Evolutionary conservation across 2,888 invertebrate genomes (phyloP).

Genomic region (Cyclophora albipunctata): DNA sequence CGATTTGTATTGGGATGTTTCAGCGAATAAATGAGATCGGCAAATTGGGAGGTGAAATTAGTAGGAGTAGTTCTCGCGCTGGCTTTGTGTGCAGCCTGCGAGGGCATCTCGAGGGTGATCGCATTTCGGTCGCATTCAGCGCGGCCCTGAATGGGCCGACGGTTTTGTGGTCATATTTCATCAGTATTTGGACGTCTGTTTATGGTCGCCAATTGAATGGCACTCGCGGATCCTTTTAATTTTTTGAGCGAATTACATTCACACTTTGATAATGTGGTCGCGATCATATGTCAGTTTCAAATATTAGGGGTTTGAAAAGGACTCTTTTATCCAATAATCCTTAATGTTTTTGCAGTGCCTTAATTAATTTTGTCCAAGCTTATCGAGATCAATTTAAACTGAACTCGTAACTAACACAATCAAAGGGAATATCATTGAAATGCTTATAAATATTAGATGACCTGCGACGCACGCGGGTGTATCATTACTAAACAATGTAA

Average conservation of each 20-base stretch:
- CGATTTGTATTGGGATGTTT: slow-evolving; percentile 44
- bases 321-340: too few relatives aligned
- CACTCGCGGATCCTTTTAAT: neutral
- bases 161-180: slow-evolving; percentile 11
- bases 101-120: slow-evolving; percentile 35
- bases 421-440: too few relatives aligned
- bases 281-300: too few relatives aligned
- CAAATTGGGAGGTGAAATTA: slow-evolving; percentile 61
- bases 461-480: too few relatives aligned
- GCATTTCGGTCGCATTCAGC: slow-evolving; percentile 29
- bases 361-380: too few relatives aligned
- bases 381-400: too few relatives aligned
- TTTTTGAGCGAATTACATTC: neutral
- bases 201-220: slow-evolving; percentile 5
- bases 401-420: too few relatives aligned
- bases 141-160: slow-evolving; percentile 3
- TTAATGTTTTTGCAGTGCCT: too few relatives aligned
- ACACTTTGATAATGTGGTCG: too few relatives aligned
- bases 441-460: too few relatives aligned
- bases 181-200: slow-evolving; percentile 7
- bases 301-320: too few relatives aligned
- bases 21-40: slow-evolving; percentile 38
- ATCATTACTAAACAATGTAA: too few relatives aligned
- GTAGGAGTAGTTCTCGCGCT: slow-evolving; percentile 43
- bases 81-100: neutral